phyloP scores from a whole-genome alignment of 2,888 invertebrate genomes.

The Amblyjoppa proteus region DNA sequence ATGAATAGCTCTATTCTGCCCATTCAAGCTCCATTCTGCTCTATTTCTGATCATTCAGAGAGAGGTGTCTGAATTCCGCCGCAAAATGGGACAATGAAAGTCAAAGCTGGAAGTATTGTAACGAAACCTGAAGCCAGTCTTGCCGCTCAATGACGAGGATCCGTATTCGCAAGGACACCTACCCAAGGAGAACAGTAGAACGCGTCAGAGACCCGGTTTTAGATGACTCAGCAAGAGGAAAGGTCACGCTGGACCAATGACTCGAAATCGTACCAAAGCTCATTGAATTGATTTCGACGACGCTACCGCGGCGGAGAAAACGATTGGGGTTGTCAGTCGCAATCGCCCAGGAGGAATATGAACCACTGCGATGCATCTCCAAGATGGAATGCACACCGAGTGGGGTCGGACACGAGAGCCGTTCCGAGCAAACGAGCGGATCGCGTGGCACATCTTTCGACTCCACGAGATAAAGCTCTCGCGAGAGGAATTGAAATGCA shows the following conservation, averaged over 20 bases:
- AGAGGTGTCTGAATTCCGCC: too few species aligned
- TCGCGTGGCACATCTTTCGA: conserved; percentile 72
- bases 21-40: too few species aligned
- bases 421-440: conserved; percentile 71
- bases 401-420: conserved; percentile 5
- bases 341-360: conserved; percentile 16
- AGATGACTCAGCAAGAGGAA: not conserved
- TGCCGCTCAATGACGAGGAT: too few species aligned
- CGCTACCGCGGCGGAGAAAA: not conserved
- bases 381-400: conserved; percentile 8
- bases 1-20: too few species aligned
- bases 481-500: conserved; percentile 32
- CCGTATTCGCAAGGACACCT: too few species aligned
- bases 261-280: not conserved
- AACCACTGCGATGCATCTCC: not conserved
- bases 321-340: not conserved
- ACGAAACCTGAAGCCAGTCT: too few species aligned
- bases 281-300: not conserved
- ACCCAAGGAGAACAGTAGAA: too few species aligned
- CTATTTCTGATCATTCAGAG: too few species aligned
- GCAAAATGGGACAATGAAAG: too few species aligned
- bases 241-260: not conserved
- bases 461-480: conserved; percentile 59
- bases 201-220: not conserved
- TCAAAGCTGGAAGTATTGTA: too few species aligned